phyloP scores from a whole-genome alignment of 1,140 invertebrate species.

The Vollenhovia emeryi region DNA sequence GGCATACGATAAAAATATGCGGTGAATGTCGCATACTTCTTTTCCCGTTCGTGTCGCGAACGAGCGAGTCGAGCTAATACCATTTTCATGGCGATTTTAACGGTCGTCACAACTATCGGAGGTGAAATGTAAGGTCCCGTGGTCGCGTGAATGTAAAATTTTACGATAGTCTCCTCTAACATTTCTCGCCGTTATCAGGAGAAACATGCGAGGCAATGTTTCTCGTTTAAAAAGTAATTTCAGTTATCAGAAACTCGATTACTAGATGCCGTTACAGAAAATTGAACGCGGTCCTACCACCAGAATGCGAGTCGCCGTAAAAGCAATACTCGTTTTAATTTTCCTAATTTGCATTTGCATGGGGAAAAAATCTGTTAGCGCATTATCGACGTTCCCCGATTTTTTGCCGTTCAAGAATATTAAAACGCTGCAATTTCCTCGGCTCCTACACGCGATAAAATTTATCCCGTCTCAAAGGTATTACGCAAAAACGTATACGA shows the following conservation, averaged over 20 bases:
- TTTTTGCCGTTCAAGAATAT: neutral
- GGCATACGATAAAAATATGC: neutral
- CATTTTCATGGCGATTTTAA: conserved; percentile 29
- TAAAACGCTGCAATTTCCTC: neutral
- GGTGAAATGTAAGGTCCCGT: conserved; percentile 6
- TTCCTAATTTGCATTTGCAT: conserved; percentile 32
- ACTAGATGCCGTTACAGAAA: conserved; percentile 44
- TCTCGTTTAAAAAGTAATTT: conserved; percentile 60
- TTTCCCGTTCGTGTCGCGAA: neutral
- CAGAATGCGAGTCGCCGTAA: neutral
- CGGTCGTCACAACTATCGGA: conserved; percentile 3
- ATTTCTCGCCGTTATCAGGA: conserved; percentile 33
- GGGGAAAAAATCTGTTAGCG: conserved; percentile 29
- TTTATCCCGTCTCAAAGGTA: neutral
- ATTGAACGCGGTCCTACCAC: neutral
- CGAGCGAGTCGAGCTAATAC: neutral
- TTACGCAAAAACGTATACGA: neutral
- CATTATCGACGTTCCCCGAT: conserved; percentile 24
- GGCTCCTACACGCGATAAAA: neutral
- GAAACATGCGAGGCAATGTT: conserved; percentile 15
- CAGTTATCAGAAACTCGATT: conserved; percentile 46
- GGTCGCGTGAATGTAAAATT: conserved; percentile 25
- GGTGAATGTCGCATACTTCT: neutral
- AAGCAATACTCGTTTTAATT: conserved; percentile 47
- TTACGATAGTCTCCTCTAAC: conserved; percentile 20